Percentiles rank a stretch among this genome's conserved stretches.
These are phyloP conservation scores for Acleris emargana DNA, from an alignment of 2,888 invertebrate species.

Conservation along the genomic window DNA sequence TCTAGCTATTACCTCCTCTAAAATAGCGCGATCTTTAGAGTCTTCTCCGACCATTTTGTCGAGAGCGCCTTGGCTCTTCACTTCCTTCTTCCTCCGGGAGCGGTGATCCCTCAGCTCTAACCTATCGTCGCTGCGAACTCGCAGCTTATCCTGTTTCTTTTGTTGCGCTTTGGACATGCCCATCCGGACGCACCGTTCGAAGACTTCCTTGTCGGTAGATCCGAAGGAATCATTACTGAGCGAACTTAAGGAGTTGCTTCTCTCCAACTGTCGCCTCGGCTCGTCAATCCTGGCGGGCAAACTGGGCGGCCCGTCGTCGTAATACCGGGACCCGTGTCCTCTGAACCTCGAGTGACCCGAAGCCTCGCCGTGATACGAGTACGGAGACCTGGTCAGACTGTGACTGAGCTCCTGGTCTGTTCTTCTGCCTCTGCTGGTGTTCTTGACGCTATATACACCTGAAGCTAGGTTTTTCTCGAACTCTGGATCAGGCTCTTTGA, in stretches of 20 bases:
- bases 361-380: slow-evolving; percentile 49
- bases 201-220: slow-evolving; percentile 86
- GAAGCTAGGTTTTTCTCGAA: slow-evolving; percentile 56
- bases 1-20: slow-evolving; percentile 87
- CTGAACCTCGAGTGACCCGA: slow-evolving; percentile 40
- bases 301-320: slow-evolving; percentile 56
- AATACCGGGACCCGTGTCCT: slow-evolving; percentile 40
- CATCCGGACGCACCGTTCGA: slow-evolving; percentile 90
- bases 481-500: slow-evolving; percentile 56
- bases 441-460: slow-evolving; percentile 50
- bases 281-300: slow-evolving; percentile 55
- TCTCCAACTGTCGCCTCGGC: slow-evolving; percentile 43
- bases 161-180: slow-evolving; percentile 84
- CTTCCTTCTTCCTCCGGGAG: slow-evolving; percentile 34
- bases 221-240: slow-evolving; percentile 81
- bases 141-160: slow-evolving; percentile 44
- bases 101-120: slow-evolving; percentile 44
- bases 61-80: slow-evolving; percentile 47
- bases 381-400: slow-evolving; percentile 44
- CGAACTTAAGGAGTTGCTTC: slow-evolving; percentile 66
- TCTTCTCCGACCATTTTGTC: slow-evolving; percentile 61
- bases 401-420: slow-evolving; percentile 45
- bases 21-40: slow-evolving; percentile 58
- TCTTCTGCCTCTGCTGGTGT: slow-evolving; percentile 43
- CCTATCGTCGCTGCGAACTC: slow-evolving; percentile 59